phyloP scores from a whole-genome alignment of 1,140 invertebrate species.

The Macrobrachium rosenbergii region DNA sequence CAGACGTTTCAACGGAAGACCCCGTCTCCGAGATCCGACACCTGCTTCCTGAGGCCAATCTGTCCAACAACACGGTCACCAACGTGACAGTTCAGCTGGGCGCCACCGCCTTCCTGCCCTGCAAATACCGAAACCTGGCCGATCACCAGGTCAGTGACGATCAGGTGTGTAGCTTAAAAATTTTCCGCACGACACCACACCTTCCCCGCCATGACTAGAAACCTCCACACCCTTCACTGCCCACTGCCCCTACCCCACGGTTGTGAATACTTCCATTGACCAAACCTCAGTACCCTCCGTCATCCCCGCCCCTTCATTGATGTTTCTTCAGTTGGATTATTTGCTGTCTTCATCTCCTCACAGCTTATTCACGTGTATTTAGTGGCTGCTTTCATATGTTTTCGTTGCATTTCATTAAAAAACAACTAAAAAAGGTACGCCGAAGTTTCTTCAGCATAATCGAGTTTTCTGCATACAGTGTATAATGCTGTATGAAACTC shows the following conservation, averaged over 20 bases:
- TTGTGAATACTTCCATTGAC: not conserved
- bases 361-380: no score
- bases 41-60: constrained; percentile 61
- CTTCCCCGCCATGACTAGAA: not conserved
- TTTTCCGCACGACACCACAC: constrained; percentile 49
- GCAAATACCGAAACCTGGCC: constrained; percentile 65
- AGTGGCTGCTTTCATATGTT: no score
- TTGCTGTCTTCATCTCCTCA: no score
- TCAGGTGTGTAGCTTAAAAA: constrained; percentile 61
- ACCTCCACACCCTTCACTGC: not conserved
- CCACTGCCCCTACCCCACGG: not conserved
- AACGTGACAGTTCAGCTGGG: constrained; percentile 67
- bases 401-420: no score
- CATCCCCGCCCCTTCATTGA: not conserved
- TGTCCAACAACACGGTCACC: constrained; percentile 57
- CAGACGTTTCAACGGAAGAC: constrained; percentile 45
- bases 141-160: constrained; percentile 66
- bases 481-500: no score
- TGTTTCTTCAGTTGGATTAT: no score
- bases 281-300: not conserved
- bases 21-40: constrained; percentile 59
- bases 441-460: no score
- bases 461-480: no score
- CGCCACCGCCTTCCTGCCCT: constrained; percentile 66
- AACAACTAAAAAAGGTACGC: no score